These are phyloP conservation scores for Ericerus pela DNA, from an alignment of 1,140 invertebrate genomes.

Conservation along the genomic window DNA sequence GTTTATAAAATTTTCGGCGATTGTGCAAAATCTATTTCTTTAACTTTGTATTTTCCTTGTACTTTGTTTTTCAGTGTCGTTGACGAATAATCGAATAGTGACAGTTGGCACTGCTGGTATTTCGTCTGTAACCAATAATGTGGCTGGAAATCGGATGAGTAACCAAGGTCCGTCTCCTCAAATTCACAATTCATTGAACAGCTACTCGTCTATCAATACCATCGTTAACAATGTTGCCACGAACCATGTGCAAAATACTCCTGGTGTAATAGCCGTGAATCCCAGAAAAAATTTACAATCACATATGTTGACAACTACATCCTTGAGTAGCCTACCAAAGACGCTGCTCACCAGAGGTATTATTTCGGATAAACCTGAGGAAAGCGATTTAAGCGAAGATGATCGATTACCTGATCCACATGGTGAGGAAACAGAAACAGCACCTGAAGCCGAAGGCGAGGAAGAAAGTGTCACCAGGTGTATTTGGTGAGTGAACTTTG, in stretches of 20 bases:
- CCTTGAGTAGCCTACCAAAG: neutral
- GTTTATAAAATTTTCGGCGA: too few relatives aligned
- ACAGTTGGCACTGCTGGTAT: neutral
- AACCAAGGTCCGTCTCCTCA: neutral
- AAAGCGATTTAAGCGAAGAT: slow-evolving; percentile 45
- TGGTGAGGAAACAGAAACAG: slow-evolving; percentile 75
- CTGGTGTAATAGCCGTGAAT: neutral
- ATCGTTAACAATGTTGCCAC: neutral
- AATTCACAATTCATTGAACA: neutral
- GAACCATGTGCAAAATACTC: neutral
- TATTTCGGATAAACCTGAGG: slow-evolving; percentile 30
- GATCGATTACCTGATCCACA: slow-evolving; percentile 44
- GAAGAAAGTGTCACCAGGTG: slow-evolving; percentile 77
- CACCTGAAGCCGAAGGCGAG: slow-evolving; percentile 64
- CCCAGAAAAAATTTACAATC: neutral
- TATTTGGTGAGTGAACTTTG: slow-evolving; percentile 46
- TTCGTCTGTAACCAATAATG: neutral
- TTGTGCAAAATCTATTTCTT: too few relatives aligned
- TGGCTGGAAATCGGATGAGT: neutral
- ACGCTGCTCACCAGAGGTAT: neutral
- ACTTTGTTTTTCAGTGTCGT: neutral
- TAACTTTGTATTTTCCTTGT: too few relatives aligned
- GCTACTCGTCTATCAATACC: neutral
- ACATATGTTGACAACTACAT: neutral
- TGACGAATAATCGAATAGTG: neutral